Evolutionary conservation across 2,113 vertebrate species (phyloP).

Genomic region (Cynopterus brachyotis): DNA sequence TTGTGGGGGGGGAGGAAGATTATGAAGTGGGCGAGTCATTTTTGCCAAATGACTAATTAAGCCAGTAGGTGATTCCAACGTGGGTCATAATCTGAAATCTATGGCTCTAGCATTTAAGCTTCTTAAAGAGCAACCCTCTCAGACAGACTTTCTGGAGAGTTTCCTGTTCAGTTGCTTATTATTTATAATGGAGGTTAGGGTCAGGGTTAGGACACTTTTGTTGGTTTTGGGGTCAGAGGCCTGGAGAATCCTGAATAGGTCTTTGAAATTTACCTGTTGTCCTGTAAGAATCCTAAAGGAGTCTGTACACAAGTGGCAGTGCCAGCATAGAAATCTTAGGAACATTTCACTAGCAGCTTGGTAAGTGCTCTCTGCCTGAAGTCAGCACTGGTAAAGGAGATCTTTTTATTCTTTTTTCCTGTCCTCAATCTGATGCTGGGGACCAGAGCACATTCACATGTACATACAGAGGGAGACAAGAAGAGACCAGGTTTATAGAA

Average conservation of each 20-base stretch:
- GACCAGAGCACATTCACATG: not conserved
- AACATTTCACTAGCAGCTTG: not conserved
- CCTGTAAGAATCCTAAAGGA: not conserved
- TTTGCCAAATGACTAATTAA: not conserved
- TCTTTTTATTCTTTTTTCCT: not conserved
- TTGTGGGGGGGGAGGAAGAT: not conserved
- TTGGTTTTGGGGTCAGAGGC: too few species aligned
- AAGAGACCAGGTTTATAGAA: not conserved
- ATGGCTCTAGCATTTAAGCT: accelerated
- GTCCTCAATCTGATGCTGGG: accelerated
- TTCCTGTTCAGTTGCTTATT: not conserved
- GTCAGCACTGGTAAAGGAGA: not conserved
- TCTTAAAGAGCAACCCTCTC: not conserved
- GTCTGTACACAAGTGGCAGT: accelerated
- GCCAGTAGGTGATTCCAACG: not conserved
- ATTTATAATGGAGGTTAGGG: not conserved
- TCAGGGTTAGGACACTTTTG: not conserved
- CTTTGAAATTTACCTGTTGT: accelerated
- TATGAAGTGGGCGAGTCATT: slow-evolving; percentile 3
- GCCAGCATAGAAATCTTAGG: not conserved
- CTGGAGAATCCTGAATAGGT: too few species aligned
- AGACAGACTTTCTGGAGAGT: not conserved
- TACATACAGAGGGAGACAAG: not conserved
- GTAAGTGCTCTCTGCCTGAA: accelerated
- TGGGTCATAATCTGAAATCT: not conserved